phyloP scores from a whole-genome alignment of 1,140 invertebrate species.

The Cecropterus lyciades region DNA sequence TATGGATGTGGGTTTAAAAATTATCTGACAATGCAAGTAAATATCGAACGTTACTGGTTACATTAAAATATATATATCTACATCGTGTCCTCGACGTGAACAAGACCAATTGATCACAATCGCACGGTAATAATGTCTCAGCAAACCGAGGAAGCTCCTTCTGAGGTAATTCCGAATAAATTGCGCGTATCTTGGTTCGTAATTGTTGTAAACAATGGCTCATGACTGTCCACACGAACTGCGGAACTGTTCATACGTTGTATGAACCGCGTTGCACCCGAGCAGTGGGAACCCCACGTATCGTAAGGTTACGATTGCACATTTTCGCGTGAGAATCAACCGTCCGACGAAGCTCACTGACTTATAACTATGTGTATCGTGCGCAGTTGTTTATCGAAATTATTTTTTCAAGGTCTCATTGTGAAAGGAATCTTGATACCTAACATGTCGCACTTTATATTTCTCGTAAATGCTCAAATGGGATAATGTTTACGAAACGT shows the following conservation, averaged over 20 bases:
- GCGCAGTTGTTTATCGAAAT: slow-evolving; percentile 60
- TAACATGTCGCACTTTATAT: slow-evolving; percentile 21
- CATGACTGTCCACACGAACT: not conserved
- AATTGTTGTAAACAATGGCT: slow-evolving; percentile 18
- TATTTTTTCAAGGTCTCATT: slow-evolving; percentile 64
- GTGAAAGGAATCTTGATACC: slow-evolving; percentile 57
- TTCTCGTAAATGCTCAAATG: not conserved
- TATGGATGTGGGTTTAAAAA: not conserved
- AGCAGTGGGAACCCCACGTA: slow-evolving; percentile 5
- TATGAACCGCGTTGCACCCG: slow-evolving; percentile 3
- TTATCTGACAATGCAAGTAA: not conserved
- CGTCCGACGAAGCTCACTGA: slow-evolving; percentile 46
- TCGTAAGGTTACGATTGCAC: slow-evolving; percentile 50
- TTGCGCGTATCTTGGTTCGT: slow-evolving; percentile 1
- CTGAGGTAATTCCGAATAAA: slow-evolving; percentile 19
- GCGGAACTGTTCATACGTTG: slow-evolving; percentile 3
- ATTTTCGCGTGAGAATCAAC: slow-evolving; percentile 60
- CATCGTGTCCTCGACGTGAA: not conserved
- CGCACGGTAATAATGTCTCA: not conserved
- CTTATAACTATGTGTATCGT: slow-evolving; percentile 43
- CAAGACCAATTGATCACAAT: slow-evolving; percentile 5
- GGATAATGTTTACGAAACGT: slow-evolving; percentile 2
- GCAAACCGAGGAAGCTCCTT: slow-evolving; percentile 16
- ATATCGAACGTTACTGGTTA: not conserved
- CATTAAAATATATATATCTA: not conserved